Evolutionary conservation across 2,113 vertebrate species (phyloP), one percentile per base, ranked within the genome.

Genomic region (Rattus norvegicus): DNA sequence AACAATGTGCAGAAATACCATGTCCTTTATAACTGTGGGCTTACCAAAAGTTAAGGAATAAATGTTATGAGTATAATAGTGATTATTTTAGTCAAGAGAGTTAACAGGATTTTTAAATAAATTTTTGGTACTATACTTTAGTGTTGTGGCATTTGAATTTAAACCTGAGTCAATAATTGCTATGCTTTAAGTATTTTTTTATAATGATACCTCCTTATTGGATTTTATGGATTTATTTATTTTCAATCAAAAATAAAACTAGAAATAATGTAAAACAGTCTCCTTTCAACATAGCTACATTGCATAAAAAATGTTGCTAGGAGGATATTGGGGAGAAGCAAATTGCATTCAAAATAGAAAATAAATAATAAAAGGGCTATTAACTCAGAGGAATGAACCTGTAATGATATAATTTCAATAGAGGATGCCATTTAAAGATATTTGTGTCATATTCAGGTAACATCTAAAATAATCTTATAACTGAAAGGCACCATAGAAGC

Each of bases 161-260:
- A 63, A 65, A 9, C 43, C 49, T 69, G 13, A 4, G 19, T 83
- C 63, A 90, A 12, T 11, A 73, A 65, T 84, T 92, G 5, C 2
- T 30, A 73, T 67, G 0, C 49, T 22, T 80, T 72, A 7, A 52
- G 33, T 2, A 76, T 11, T n/a, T 43, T 19, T 85, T 92, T 65
- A 28, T 73, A 77, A 12, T 61, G 12, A 47, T 80, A 49, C 73
- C 77, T 72, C 95, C 12, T 79, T 90, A 43, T 7, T 94, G 8
- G 52, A 70, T 76, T 93, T 96, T 92, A 69, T 69, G 30, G 13
- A 89, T 63, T 91, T 92, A 49, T 56, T 93, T 7, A 67, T 91
- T 54, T 92, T 39, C 17, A 69, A 88, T 94, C 70, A 33, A 93
- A 93, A 83, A 47, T 88, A 92, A 95, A 92, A 61, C 12, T 24